A percentile compares a stretch with the other conserved stretches of the same genome.
These are phyloP conservation scores for Ceratoteleas bidentatus DNA, from an alignment of 1,140 invertebrate genomes.

Conservation along the genomic window DNA sequence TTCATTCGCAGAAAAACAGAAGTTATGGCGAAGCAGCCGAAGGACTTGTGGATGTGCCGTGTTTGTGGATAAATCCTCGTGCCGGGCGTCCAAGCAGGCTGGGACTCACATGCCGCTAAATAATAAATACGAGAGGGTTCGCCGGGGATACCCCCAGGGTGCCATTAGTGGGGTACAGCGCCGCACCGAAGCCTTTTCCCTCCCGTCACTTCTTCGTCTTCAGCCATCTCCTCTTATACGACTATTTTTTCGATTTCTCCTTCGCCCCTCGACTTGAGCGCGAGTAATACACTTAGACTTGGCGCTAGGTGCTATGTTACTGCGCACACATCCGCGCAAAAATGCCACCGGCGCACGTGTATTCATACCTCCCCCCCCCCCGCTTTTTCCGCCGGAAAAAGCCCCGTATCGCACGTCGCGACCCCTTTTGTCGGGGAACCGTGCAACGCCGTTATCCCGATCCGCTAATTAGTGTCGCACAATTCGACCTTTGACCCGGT, in stretches of 20 bases:
- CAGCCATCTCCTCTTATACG: slow-evolving; percentile 22
- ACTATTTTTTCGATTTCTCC: slow-evolving; percentile 60
- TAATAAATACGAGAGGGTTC: slow-evolving; percentile 81
- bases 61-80: slow-evolving; percentile 77
- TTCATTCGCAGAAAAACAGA: slow-evolving; percentile 15
- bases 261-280: slow-evolving; percentile 46
- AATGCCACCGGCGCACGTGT: background rate
- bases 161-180: slow-evolving; percentile 80
- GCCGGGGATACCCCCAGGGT: slow-evolving; percentile 79
- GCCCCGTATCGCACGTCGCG: no score
- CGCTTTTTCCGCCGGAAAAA: no score
- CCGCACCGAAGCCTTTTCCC: slow-evolving; percentile 53
- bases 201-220: slow-evolving; percentile 68
- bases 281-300: slow-evolving; percentile 62
- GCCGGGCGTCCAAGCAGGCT: slow-evolving; percentile 49
- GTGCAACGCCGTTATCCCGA: no score
- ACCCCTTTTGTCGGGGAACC: no score
- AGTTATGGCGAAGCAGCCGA: slow-evolving; percentile 23
- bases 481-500: slow-evolving; percentile 8
- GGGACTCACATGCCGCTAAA: slow-evolving; percentile 75
- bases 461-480: no score
- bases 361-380: background rate
- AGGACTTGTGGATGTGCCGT: slow-evolving; percentile 62
- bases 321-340: slow-evolving; percentile 1
- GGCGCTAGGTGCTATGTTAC: slow-evolving; percentile 46